Conservation (phyloP, 2,888 invertebrate genomes). For the Drosophila buzzatii region DNA sequence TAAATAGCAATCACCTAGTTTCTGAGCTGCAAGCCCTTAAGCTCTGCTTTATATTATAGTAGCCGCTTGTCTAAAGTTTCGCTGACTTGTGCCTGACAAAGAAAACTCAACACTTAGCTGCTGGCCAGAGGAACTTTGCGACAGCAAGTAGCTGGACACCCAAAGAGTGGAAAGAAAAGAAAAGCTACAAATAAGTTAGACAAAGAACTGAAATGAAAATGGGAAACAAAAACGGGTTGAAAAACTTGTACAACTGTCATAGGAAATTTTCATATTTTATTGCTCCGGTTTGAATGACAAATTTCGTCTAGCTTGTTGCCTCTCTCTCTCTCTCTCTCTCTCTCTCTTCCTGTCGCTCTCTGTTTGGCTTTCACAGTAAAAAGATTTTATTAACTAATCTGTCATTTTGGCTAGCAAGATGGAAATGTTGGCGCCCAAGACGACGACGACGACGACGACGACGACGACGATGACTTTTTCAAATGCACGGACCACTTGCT, state of each 20-base stretch:
- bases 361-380: constrained; percentile 14
- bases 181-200: constrained; percentile 10
- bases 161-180: not conserved
- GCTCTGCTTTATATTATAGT: constrained; percentile 13
- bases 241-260: constrained; percentile 54
- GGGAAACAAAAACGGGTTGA: constrained; percentile 14
- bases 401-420: constrained; percentile 62
- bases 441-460: not conserved
- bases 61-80: constrained; percentile 41
- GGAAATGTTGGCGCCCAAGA: constrained; percentile 36
- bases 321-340: not conserved
- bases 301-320: constrained; percentile 49
- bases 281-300: constrained; percentile 60
- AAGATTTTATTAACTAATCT: constrained; percentile 82
- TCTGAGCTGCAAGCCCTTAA: constrained; percentile 7
- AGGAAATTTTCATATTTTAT: constrained; percentile 77
- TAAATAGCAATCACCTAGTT: constrained; percentile 3
- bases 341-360: not conserved
- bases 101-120: constrained; percentile 35
- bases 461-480: not conserved
- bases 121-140: constrained; percentile 45
- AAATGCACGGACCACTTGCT: not conserved
- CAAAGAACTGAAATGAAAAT: not conserved
- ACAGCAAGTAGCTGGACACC: constrained; percentile 36
- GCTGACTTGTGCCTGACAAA: constrained; percentile 49